Evolutionary conservation across 2,888 invertebrate genomes (phyloP).

Genomic region (Dioctria rufipes): DNA sequence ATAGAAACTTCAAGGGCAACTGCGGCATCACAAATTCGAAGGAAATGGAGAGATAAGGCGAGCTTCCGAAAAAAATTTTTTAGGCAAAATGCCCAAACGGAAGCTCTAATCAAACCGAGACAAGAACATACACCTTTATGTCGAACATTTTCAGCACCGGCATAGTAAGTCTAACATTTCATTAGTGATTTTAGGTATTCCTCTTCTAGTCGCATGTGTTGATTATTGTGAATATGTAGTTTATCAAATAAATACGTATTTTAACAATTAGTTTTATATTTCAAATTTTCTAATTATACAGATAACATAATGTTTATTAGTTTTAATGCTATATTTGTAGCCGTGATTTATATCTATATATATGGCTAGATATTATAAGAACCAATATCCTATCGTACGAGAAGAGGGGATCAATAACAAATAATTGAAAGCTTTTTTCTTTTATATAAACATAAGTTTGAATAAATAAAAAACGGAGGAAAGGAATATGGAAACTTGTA

Average conservation of each 20-base stretch:
- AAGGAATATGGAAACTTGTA: too few relatives aligned
- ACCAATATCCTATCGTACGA: too few relatives aligned
- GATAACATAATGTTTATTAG: too few relatives aligned
- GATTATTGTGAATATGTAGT: constrained; percentile 7
- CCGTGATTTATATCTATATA: too few relatives aligned
- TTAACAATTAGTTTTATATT: constrained; percentile 28
- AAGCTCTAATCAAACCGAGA: constrained; percentile 35
- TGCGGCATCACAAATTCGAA: constrained; percentile 61
- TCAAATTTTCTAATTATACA: constrained; percentile 61
- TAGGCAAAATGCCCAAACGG: constrained; percentile 62
- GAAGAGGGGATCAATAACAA: too few relatives aligned
- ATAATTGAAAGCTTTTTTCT: too few relatives aligned
- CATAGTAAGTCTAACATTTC: constrained; percentile 5
- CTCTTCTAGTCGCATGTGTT: neutral
- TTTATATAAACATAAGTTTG: too few relatives aligned
- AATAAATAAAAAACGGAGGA: too few relatives aligned
- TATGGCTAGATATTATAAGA: too few relatives aligned
- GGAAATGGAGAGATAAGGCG: constrained; percentile 63
- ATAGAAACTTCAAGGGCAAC: neutral
- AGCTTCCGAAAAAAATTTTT: constrained; percentile 67
- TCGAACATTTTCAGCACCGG: constrained; percentile 37
- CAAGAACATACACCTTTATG: constrained; percentile 19
- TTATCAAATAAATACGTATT: constrained; percentile 30
- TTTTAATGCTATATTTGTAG: too few relatives aligned
- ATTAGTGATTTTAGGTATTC: neutral